Conservation (phyloP, 2,888 invertebrate species). For the Cephus rjabovi region DNA sequence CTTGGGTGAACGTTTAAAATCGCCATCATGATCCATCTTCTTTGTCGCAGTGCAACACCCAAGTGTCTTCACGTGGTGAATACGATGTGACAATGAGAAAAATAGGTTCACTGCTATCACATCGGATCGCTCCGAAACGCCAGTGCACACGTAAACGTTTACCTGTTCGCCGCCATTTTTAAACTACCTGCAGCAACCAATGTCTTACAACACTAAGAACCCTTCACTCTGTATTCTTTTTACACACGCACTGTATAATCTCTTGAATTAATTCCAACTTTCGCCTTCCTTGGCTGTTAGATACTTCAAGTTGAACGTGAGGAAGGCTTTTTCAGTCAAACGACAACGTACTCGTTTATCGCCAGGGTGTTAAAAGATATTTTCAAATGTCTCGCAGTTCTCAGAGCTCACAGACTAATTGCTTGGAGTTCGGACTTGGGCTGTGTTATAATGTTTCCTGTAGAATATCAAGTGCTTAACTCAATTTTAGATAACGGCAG, state of each 20-base stretch:
- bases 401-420: no score
- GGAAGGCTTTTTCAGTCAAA: no score
- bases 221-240: not conserved
- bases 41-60: slow-evolving; percentile 27
- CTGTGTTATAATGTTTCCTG: no score
- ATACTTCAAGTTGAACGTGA: no score
- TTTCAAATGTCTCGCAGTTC: no score
- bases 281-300: no score
- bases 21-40: slow-evolving; percentile 4
- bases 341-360: no score
- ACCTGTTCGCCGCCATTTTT: slow-evolving; percentile 63
- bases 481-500: not conserved
- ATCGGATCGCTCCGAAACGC: slow-evolving; percentile 37
- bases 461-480: no score
- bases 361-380: no score
- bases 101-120: slow-evolving; percentile 9
- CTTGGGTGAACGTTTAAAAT: not conserved
- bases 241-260: no score
- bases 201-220: not conserved
- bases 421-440: no score
- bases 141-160: slow-evolving; percentile 48
- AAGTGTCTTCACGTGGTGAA: slow-evolving; percentile 20
- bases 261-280: no score
- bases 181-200: slow-evolving; percentile 60
- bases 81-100: slow-evolving; percentile 20